A percentile compares a stretch with the other conserved stretches of the same genome.
Evolutionary conservation across 2,113 vertebrate genomes (phyloP).

Genomic region (Silurus asotus): DNA sequence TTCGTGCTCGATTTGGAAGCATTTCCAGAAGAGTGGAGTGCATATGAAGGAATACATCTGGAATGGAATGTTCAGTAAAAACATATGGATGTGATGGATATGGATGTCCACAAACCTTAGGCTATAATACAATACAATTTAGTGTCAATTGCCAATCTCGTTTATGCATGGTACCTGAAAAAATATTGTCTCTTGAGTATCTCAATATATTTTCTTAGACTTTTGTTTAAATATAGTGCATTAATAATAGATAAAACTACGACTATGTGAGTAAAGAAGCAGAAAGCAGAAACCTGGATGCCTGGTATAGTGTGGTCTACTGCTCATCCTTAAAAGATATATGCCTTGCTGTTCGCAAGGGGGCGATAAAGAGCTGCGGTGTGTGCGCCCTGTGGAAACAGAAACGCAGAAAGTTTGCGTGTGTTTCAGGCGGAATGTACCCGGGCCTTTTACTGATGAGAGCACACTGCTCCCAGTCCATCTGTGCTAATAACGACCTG

Average conservation of each 20-base stretch:
- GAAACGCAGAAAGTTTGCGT: conserved; percentile 3
- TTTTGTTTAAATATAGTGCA: background rate
- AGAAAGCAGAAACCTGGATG: background rate
- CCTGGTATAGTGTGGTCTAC: background rate
- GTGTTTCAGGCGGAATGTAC: background rate
- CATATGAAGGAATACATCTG: background rate
- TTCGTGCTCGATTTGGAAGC: background rate
- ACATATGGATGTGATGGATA: background rate
- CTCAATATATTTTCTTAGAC: background rate
- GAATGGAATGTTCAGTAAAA: background rate
- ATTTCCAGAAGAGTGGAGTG: background rate
- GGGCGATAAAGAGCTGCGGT: conserved; percentile 70
- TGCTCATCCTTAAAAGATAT: background rate
- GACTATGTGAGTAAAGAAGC: background rate
- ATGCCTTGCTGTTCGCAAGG: conserved; percentile 66
- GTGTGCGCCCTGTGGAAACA: background rate
- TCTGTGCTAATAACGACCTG: conserved; percentile 27
- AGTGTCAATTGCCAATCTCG: background rate
- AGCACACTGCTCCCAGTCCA: conserved; percentile 7
- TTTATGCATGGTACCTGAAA: background rate
- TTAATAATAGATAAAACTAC: background rate
- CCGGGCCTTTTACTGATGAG: background rate
- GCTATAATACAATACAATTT: background rate
- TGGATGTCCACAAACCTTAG: background rate
- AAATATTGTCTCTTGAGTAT: background rate